Evolutionary conservation across 2,113 vertebrate species (phyloP).

Genomic region (Manacus vitellinus): DNA sequence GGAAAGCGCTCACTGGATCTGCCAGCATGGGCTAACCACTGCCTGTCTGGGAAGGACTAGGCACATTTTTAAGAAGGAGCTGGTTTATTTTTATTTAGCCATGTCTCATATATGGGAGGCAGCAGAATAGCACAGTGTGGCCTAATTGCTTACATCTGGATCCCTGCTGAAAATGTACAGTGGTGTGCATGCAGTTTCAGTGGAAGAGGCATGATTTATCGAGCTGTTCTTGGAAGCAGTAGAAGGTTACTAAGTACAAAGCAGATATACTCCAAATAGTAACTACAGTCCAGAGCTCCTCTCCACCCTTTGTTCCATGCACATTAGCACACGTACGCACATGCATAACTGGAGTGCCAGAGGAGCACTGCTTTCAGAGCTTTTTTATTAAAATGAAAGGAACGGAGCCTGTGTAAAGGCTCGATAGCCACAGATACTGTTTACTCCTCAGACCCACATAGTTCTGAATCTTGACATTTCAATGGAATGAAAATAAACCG

Average conservation of each 20-base stretch:
- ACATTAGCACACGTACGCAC: neutral
- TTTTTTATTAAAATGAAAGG: neutral
- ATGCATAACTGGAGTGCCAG: neutral
- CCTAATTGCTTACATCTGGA: slow-evolving; percentile 46
- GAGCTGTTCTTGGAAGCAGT: slow-evolving; percentile 50
- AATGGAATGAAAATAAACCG: neutral
- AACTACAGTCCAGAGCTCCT: neutral
- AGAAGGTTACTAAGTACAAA: neutral
- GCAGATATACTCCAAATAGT: neutral
- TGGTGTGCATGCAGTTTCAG: neutral
- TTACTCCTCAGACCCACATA: neutral
- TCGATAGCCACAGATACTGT: neutral
- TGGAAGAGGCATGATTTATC: slow-evolving; percentile 37
- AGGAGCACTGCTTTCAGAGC: neutral
- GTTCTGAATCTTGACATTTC: neutral
- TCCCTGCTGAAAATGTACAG: neutral
- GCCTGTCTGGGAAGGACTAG: neutral
- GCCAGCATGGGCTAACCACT: slow-evolving; percentile 16
- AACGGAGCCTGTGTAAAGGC: neutral
- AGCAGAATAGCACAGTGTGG: neutral
- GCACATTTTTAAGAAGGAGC: neutral
- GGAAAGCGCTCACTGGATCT: neutral
- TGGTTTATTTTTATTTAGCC: slow-evolving; percentile 12
- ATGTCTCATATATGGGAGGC: neutral
- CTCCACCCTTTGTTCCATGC: neutral